Evolutionary conservation across 2,797 vertebrate genomes (phyloP), one percentile per base, ranked within the genome.

Genomic region (Delichon dasypus): DNA sequence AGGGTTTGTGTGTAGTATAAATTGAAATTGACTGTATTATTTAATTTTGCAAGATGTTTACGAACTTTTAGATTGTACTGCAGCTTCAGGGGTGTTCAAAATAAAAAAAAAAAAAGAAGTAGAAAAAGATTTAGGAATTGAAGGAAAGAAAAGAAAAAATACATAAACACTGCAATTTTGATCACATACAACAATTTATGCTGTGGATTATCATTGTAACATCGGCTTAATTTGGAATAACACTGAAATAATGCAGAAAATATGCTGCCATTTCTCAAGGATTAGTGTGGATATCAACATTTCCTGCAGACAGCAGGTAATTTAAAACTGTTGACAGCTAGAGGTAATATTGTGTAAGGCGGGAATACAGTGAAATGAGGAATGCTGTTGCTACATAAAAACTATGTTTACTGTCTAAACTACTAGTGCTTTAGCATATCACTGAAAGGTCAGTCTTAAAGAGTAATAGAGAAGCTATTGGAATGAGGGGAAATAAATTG

Each of bases 391-490:
- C 70, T 89, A 72, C 50, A 75, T 70, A 54, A 71, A 90, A 88
- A 10, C 19, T 83, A 3, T 48, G 54, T 72, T 93, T 89, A 58
- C 62, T 80, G 26, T 75, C 85, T 68, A 83, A 88, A 72, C 38
- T 68, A 27, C 72, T 79, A 90, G n/a, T 81, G 15, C 50, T 88
- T 85, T 91, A 85, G 78, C 58, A 47, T 72, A 68, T 17, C 62
- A 68, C 27, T 71, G 62, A 94, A 94, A 94, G 85, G 82, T 94
- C 88, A 89, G 38, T 61, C 18, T 89, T 54, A n/a, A 91, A 83
- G 66, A 93, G 23, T 81, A 85, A 85, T 88, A 50, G 61, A 91
- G 44, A 78, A 91, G 65, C 15, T 74, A 66, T 62, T 89, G 40
- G 20, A 84, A 72, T 65, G 58, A 77, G 83, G 32, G 42, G n/a